Evolutionary conservation across 2,797 vertebrate genomes (phyloP), one percentile per base, ranked within the genome.

Genomic region (Lutjanus campechanus): DNA sequence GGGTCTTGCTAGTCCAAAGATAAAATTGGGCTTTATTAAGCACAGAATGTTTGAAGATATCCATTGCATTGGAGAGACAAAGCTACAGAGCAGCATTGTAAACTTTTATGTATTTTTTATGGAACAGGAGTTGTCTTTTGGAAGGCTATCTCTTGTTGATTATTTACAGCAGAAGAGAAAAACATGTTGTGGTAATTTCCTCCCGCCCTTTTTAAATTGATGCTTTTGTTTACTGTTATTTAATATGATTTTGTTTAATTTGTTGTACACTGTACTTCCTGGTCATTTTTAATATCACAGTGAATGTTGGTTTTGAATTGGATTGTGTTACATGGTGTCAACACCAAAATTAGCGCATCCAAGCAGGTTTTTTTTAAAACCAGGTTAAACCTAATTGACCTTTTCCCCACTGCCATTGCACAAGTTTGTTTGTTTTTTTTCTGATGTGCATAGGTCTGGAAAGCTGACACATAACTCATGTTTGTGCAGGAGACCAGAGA

Each of bases 1-100:
- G 36, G 44, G n/a, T 78, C 36, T 76, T 36, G 36, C 16, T 43
- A 60, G 6, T 16, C 29, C n/a, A 47, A 54, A 10, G 19, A 56
- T 78, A 22, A 54, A 77, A 83, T 69, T 50, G 53, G 43, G 47
- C 50, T 69, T 64, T 41, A 67, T 44, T 29, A 50, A 76, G 36
- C 77, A 73, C 47, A 73, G 16, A 70, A 19, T 36, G 46, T 55
- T 40, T 8, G 12, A 70, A n/a, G 19, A 58, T 76, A 64, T 61
- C 25, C 19, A 41, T 46, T 17, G 10, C 7, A 51, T 6, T 43
- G 25, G 76, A 66, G 49, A 56, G 53, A 59, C 22, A 64, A 22
- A 51, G 56, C 49, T 22, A 29, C 41, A 53, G 41, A 62, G 61
- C 43, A 41, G 62, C 41, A 71, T 72, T 75, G 43, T 58, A 56